Conservation (phyloP, 1,140 invertebrate species). For the Drosophila athabasca region DNA sequence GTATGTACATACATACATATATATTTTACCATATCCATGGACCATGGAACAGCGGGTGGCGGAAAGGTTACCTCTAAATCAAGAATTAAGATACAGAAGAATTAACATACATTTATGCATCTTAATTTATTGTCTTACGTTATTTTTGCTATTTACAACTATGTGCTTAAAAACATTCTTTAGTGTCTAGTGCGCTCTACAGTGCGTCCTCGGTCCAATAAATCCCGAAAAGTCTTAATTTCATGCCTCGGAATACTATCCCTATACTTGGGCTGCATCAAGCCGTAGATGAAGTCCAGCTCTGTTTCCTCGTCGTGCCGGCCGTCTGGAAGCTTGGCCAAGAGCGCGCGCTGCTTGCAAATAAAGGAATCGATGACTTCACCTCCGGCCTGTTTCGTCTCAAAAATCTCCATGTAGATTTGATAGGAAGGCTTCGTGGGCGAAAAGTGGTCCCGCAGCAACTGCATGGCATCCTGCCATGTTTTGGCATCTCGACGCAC, state of each 20-base stretch:
- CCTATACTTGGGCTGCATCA: constrained; percentile 65
- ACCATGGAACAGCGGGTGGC: no score
- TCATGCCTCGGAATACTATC: constrained; percentile 72
- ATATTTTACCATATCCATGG: no score
- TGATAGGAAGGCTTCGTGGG: constrained; percentile 77
- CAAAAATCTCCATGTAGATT: constrained; percentile 76
- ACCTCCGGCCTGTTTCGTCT: constrained; percentile 44
- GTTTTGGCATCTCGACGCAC: constrained; percentile 69
- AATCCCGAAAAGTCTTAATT: constrained; percentile 65
- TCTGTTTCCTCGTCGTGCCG: constrained; percentile 77
- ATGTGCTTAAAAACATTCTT: not conserved
- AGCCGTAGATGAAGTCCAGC: constrained; percentile 74
- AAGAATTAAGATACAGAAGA: no score
- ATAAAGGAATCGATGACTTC: constrained; percentile 71
- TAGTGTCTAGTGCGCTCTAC: constrained; percentile 55
- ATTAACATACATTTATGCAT: not conserved
- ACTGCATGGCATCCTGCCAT: constrained; percentile 62
- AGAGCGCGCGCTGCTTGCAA: constrained; percentile 72
- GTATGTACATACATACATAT: no score
- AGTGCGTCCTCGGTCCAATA: constrained; percentile 64
- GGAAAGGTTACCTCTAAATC: no score
- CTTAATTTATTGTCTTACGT: not conserved
- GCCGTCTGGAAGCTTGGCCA: constrained; percentile 73
- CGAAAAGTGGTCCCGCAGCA: constrained; percentile 75
- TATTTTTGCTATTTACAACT: not conserved